Base-by-base conservation (phyloP, 2,113 vertebrate genomes). In the Cryptomyrus ogoouensis region DNA sequence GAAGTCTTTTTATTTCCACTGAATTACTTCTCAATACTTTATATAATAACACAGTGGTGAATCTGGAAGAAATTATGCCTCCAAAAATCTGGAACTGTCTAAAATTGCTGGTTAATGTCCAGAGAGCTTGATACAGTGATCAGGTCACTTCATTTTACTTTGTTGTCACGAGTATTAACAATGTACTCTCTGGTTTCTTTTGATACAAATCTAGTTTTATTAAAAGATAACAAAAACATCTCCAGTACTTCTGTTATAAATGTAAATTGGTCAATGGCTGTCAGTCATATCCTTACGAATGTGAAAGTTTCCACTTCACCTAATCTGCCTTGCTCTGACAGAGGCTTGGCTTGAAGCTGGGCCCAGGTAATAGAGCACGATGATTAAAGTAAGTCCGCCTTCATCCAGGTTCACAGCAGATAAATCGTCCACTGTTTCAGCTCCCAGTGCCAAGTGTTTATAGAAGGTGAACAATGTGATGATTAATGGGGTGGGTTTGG, bases 401-500 rank as follows among this genome's bases (percentile, higher is more conserved):
- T n/a, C 53, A 35, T 86, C 66, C 46, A 31, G 42, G n/a, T 24
- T 87, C 44, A n/a, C 88, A 4, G 3, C 27, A 19, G 17, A 77
- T 31, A 62, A 89, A 80, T 17, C 13, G 77, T 62, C 46, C 44
- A 42, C 52, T 80, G 80, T 77, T 47, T n/a, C 10, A 62, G 46
- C 89, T 86, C 17, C 86, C 50, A 39, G 27, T 77, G 91, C 62
- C 47, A 24, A 52, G 35, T 42, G 35, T 84, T 88, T 56, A 58
- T 90, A 89, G 91, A 91, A 90, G 92, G 56, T 74, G 44, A 74
- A 90, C 90, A 93, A 91, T 92, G 86, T 35, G 24, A 90, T 92
- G 90, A 92, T 91, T 70, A 91, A 92, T 91, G 90, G 66, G 19
- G 83, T 77, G 90, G 52, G 49, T 58, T 91, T 89, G 56, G 90